Evolutionary conservation across 2,113 vertebrate species (phyloP), one percentile per base, ranked within the genome.

Genomic region (Halcyon senegalensis): DNA sequence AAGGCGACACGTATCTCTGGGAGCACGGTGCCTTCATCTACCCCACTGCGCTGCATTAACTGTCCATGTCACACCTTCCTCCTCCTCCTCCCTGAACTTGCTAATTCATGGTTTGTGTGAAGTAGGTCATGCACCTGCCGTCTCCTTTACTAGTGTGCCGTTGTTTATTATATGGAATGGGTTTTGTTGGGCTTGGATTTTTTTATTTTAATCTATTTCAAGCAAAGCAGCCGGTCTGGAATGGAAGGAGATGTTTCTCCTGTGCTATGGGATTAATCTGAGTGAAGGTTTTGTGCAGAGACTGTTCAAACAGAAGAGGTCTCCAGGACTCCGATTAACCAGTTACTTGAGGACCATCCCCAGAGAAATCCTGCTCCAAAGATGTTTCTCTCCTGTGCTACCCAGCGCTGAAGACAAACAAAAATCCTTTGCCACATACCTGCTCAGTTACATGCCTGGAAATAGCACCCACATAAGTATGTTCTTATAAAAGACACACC

Each of bases 361-460:
- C 50, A 89, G n/a, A 50, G 18, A 51, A 88, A 16, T 4, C 18
- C 37, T 16, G 16, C 37, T 75, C 33, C 43, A 59, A 73, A 85
- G 53, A 18, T 35, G 13, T 33, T 43, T 80, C 23, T 35, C 23
- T 44, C 19, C 48, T 46, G 3, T 37, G 33, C 55, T 92, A 5
- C 5, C 56, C 27, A 68, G 23, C 1, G 0, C 15, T 0, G 0
- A 48, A 39, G 16, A 56, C 7, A 16, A 56, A 62, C 2, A 30
- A 86, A 85, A 90, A 16, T 41, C 56, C 73, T 62, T 72, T 60
- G 28, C n/a, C 31, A n/a, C 18, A 3, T 5, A 39, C 4, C 10
- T 8, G 0, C 44, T 28, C 19, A 39, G 8, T 18, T 33, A 27
- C 20, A 7, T 1, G 7, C 46, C 35, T 74, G 20, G 23, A 67